A percentile compares a stretch with the other conserved stretches of the same genome.
These are phyloP conservation scores for Gymnogyps californianus DNA, from an alignment of 2,113 vertebrate species.

Conservation along the genomic window DNA sequence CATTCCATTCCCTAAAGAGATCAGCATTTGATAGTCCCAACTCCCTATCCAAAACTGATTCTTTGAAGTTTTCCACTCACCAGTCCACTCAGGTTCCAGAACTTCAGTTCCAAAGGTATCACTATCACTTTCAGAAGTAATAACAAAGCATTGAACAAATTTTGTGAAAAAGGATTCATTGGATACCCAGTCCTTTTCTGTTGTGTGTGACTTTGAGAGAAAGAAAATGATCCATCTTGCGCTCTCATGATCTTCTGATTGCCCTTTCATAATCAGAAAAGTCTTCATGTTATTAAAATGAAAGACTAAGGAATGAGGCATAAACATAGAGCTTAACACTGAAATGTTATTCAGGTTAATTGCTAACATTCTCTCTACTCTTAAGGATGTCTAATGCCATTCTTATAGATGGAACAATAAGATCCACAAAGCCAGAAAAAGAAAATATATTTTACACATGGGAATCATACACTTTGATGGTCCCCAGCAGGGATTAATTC, in stretches of 20 bases:
- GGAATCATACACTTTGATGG: neutral
- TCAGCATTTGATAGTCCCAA: neutral
- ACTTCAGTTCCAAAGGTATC: neutral
- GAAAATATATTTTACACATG: neutral
- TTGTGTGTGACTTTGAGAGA: neutral
- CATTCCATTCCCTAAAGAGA: constrained; percentile 4
- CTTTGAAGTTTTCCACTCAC: neutral
- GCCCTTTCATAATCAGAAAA: neutral
- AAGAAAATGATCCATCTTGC: neutral
- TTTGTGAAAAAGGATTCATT: neutral
- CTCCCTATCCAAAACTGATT: neutral
- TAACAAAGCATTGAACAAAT: neutral
- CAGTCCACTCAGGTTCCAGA: neutral
- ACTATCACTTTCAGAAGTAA: neutral
- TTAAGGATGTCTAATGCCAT: neutral
- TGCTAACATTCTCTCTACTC: neutral
- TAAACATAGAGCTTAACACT: neutral
- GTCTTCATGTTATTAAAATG: neutral
- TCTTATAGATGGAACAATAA: neutral
- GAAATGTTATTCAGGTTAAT: neutral
- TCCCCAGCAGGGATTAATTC: neutral
- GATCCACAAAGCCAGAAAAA: neutral
- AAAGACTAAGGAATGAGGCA: neutral
- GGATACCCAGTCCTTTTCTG: neutral
- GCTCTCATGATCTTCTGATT: neutral